Conservation (phyloP, 2,797 vertebrate genomes). For the Sus cebifrons region DNA sequence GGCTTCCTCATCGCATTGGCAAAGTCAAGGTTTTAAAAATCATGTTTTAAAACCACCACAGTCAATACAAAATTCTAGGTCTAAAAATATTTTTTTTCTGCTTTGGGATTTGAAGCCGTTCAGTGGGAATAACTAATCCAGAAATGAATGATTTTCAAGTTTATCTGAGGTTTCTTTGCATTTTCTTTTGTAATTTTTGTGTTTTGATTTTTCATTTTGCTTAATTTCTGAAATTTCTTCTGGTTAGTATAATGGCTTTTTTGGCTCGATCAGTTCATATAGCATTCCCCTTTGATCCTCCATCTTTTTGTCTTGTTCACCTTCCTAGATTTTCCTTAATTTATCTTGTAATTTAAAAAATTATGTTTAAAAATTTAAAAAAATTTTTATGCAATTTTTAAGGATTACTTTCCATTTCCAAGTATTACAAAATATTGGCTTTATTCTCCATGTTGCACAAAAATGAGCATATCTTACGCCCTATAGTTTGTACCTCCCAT, state of each 20-base stretch:
- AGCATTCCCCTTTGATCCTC: neutral
- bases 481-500: neutral
- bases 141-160: neutral
- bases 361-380: neutral
- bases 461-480: neutral
- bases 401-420: neutral
- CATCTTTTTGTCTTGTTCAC: slow-evolving; percentile 6
- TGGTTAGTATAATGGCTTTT: neutral
- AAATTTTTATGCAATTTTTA: neutral
- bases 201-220: neutral
- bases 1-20: neutral
- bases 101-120: slow-evolving; percentile 19
- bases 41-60: neutral
- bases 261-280: neutral
- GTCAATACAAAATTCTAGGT: neutral
- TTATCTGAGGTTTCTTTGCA: neutral
- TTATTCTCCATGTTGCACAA: neutral
- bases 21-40: neutral
- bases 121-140: neutral
- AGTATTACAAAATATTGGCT: neutral
- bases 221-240: slow-evolving; percentile 28
- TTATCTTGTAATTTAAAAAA: neutral
- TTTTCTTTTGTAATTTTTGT: neutral
- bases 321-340: neutral
- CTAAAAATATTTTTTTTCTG: neutral